Conservation (phyloP, 1,140 invertebrate genomes). For the Brachionus sp. region DNA sequence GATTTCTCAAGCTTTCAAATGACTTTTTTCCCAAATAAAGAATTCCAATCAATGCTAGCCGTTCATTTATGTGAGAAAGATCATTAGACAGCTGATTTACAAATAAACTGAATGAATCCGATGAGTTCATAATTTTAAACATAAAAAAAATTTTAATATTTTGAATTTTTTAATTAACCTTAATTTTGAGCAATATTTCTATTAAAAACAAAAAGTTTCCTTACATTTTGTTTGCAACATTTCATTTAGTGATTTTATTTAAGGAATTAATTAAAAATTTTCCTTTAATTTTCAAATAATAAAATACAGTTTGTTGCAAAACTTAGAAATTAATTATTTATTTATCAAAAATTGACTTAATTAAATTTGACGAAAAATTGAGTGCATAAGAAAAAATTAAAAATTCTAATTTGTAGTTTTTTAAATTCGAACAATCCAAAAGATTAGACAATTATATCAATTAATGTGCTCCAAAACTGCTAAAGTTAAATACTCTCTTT, state of each 20-base stretch:
- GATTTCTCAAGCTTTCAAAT: not conserved
- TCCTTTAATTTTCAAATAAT: too few relatives aligned
- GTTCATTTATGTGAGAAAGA: slow-evolving; percentile 11
- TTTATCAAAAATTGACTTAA: too few relatives aligned
- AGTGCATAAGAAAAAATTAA: too few relatives aligned
- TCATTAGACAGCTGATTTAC: not conserved
- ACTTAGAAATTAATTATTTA: too few relatives aligned
- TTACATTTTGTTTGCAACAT: slow-evolving; percentile 35
- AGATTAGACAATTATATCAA: too few relatives aligned
- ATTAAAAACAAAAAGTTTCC: not conserved
- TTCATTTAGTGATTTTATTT: not conserved
- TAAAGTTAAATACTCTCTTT: too few relatives aligned
- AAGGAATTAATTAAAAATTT: too few relatives aligned
- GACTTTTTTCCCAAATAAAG: slow-evolving; percentile 6
- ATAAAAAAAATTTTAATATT: not conserved
- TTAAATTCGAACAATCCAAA: too few relatives aligned
- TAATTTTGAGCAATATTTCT: not conserved
- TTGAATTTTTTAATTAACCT: not conserved
- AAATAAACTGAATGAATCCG: slow-evolving; percentile 29
- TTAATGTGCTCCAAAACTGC: too few relatives aligned
- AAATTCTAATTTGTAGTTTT: too few relatives aligned
- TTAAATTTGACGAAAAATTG: too few relatives aligned
- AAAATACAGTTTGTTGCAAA: too few relatives aligned
- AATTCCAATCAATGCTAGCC: slow-evolving; percentile 22
- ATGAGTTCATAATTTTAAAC: not conserved